phyloP scores from a whole-genome alignment of 2,113 vertebrate species.

The Pimephales promelas region DNA sequence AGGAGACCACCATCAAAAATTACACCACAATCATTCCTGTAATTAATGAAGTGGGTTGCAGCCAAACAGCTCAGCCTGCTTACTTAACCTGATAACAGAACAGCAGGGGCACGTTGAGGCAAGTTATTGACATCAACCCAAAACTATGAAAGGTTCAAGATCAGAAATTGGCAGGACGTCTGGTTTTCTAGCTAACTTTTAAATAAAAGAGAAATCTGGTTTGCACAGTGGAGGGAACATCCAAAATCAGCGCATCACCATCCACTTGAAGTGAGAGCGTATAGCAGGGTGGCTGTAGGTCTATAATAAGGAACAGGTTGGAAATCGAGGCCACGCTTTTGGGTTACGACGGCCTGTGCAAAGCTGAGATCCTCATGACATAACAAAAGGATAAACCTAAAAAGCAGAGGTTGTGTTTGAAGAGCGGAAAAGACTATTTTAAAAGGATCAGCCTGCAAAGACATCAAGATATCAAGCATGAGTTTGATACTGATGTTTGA shows the following conservation, averaged over 20 bases:
- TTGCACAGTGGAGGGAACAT: neutral
- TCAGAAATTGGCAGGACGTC: neutral
- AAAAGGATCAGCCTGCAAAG: neutral
- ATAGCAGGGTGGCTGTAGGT: neutral
- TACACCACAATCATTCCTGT: neutral
- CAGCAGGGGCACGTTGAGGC: neutral
- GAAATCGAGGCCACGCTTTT: constrained; percentile 15
- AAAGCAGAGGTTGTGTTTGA: neutral
- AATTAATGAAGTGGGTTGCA: neutral
- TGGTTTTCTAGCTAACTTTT: neutral
- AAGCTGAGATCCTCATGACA: neutral
- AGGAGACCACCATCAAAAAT: neutral
- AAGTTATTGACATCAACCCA: neutral
- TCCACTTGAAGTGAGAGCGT: neutral
- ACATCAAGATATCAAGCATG: neutral
- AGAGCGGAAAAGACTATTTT: neutral
- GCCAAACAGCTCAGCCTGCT: neutral
- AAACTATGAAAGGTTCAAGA: neutral
- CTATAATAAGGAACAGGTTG: constrained; percentile 13
- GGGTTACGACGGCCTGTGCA: constrained; percentile 3
- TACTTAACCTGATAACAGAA: neutral
- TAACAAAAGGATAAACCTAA: neutral
- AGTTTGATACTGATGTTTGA: neutral
- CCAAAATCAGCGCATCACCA: neutral
- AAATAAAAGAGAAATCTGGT: neutral